Conservation (phyloP, 1,140 invertebrate genomes). For the Probaryconus sp. region DNA sequence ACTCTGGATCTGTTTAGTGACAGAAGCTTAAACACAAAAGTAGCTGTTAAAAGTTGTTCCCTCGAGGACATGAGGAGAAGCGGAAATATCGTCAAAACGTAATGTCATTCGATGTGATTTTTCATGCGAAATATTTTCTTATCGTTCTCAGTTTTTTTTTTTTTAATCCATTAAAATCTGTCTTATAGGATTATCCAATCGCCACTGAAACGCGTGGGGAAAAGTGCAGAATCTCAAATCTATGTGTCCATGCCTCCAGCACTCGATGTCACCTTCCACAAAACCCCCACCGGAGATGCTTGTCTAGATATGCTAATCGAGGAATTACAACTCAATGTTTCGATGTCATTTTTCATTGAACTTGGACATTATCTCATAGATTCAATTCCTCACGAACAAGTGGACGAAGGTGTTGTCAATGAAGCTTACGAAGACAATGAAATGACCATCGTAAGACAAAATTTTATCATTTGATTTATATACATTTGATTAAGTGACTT, state of each 20-base stretch:
- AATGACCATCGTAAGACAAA: conserved; percentile 52
- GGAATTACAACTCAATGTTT: conserved; percentile 85
- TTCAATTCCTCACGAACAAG: conserved; percentile 80
- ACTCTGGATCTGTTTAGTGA: conserved; percentile 84
- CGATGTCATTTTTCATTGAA: conserved; percentile 84
- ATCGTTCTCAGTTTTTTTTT: no score
- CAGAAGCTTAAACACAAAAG: conserved; percentile 83
- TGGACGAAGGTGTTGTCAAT: conserved; percentile 83
- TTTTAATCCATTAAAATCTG: no score
- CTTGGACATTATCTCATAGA: conserved; percentile 84
- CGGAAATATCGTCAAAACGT: conserved; percentile 82
- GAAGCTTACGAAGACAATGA: conserved; percentile 82
- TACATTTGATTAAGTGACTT: conserved; percentile 50
- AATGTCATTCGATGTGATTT: no score
- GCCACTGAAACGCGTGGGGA: conserved; percentile 80
- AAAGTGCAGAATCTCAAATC: conserved; percentile 80
- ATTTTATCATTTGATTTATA: not conserved
- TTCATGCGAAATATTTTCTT: no score
- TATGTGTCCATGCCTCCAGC: conserved; percentile 83
- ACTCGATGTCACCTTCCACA: conserved; percentile 82
- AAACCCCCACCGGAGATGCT: conserved; percentile 81
- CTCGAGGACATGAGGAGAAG: conserved; percentile 87
- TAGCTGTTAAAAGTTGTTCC: conserved; percentile 84
- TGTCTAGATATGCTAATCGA: conserved; percentile 85
- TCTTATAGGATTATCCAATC: conserved; percentile 84